Percentiles rank a stretch among this genome's conserved stretches.
Evolutionary conservation across 2,888 invertebrate species (phyloP).

Genomic region (Meliscaeva auricollis): DNA sequence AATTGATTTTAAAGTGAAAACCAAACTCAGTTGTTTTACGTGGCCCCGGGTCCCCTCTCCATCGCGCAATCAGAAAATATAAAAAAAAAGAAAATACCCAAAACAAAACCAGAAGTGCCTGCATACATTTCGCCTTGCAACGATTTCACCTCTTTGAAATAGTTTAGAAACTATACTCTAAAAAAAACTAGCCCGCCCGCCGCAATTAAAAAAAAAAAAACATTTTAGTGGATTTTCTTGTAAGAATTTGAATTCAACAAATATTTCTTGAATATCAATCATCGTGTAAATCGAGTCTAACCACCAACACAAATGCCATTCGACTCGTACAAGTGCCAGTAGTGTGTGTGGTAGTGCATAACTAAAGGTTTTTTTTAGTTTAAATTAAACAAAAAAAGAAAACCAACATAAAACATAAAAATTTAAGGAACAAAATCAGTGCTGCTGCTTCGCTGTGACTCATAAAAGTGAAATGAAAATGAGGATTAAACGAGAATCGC

Average conservation of each 20-base stretch:
- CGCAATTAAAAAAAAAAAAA: slow-evolving; percentile 2
- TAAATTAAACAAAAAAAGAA: slow-evolving; percentile 40
- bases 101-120: slow-evolving; percentile 74
- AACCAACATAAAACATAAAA: slow-evolving; percentile 46
- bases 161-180: slow-evolving; percentile 1
- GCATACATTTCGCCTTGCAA: slow-evolving; percentile 63
- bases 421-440: slow-evolving; percentile 63
- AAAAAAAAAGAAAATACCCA: slow-evolving; percentile 46
- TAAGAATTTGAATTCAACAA: slow-evolving; percentile 25
- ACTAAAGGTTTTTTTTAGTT: slow-evolving; percentile 43
- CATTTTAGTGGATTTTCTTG: slow-evolving; percentile 59
- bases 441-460: slow-evolving; percentile 80
- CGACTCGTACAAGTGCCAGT: slow-evolving; percentile 68
- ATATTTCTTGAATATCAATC: slow-evolving; percentile 53
- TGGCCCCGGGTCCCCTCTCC: slow-evolving; percentile 41
- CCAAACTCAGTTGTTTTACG: slow-evolving; percentile 47
- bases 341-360: slow-evolving; percentile 62
- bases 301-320: slow-evolving; percentile 69
- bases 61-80: slow-evolving; percentile 43
- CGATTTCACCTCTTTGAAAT: slow-evolving; percentile 65
- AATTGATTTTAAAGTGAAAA: slow-evolving; percentile 39
- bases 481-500: slow-evolving; percentile 88
- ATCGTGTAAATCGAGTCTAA: slow-evolving; percentile 58
- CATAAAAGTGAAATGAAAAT: slow-evolving; percentile 85
- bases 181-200: slow-evolving; percentile 22